phyloP scores from a whole-genome alignment of 2,113 vertebrate species.

The Isichthys henryi region DNA sequence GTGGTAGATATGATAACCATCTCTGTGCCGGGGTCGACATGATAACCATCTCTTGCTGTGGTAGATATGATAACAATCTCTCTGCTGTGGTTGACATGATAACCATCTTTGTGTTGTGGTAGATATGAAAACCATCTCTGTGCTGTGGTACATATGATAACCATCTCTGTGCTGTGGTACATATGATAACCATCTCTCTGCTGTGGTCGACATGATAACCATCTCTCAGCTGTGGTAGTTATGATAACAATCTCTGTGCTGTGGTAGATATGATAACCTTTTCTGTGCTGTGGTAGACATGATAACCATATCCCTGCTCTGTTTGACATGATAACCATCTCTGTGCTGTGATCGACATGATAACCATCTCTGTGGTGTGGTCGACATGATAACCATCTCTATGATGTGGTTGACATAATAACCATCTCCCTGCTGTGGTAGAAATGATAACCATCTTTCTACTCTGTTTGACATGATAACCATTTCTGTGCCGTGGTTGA shows the following conservation, averaged over 20 bases:
- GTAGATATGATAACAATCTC: background rate
- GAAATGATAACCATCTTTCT: background rate
- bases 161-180: too few relatives aligned
- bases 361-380: background rate
- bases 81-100: background rate
- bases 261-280: too few relatives aligned
- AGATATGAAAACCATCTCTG: too few relatives aligned
- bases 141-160: too few relatives aligned
- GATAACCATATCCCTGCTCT: too few relatives aligned
- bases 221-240: too few relatives aligned
- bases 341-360: background rate
- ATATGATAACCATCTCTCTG: too few relatives aligned
- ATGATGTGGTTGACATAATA: background rate
- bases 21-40: background rate
- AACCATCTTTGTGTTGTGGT: background rate
- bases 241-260: too few relatives aligned
- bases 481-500: background rate
- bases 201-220: too few relatives aligned
- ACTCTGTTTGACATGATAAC: background rate
- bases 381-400: background rate
- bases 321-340: background rate
- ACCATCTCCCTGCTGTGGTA: background rate
- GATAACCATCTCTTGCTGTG: too few relatives aligned
- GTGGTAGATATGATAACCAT: background rate
- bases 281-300: too few relatives aligned